phyloP scores from a whole-genome alignment of 2,888 invertebrate species.

The Listrodromus nycthemerus region DNA sequence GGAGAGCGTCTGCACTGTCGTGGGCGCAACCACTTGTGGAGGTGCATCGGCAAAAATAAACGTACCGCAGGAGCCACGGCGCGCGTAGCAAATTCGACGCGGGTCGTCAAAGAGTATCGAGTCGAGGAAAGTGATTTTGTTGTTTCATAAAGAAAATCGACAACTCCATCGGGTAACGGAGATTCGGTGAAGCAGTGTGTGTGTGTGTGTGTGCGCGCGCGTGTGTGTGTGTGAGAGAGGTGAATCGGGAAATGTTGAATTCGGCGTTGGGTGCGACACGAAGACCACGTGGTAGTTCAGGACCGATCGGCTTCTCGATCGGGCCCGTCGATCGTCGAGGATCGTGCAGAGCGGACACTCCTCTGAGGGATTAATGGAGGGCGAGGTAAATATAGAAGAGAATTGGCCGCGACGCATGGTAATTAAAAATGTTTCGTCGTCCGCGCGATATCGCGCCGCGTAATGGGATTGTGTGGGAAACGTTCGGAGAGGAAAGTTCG shows the following conservation, averaged over 20 bases:
- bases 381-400: slow-evolving; percentile 29
- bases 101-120: background rate
- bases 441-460: background rate
- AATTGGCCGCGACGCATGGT: background rate
- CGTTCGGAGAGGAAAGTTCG: background rate
- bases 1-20: slow-evolving; percentile 49
- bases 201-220: too few relatives aligned
- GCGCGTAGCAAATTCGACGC: background rate
- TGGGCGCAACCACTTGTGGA: slow-evolving; percentile 83
- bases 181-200: too few relatives aligned
- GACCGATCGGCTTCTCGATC: slow-evolving; percentile 37
- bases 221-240: too few relatives aligned
- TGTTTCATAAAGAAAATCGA: background rate
- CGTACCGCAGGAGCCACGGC: too few relatives aligned
- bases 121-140: slow-evolving; percentile 23
- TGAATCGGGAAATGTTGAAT: slow-evolving; percentile 55
- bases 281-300: slow-evolving; percentile 58
- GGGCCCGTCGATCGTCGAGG: slow-evolving; percentile 20
- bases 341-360: slow-evolving; percentile 25
- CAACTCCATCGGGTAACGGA: background rate
- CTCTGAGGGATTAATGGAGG: slow-evolving; percentile 15
- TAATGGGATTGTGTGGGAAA: background rate
- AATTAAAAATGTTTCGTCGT: background rate
- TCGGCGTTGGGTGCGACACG: slow-evolving; percentile 43
- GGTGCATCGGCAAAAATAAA: slow-evolving; percentile 64